Conservation (phyloP, 1,140 invertebrate genomes). For the Hestina assimilis region DNA sequence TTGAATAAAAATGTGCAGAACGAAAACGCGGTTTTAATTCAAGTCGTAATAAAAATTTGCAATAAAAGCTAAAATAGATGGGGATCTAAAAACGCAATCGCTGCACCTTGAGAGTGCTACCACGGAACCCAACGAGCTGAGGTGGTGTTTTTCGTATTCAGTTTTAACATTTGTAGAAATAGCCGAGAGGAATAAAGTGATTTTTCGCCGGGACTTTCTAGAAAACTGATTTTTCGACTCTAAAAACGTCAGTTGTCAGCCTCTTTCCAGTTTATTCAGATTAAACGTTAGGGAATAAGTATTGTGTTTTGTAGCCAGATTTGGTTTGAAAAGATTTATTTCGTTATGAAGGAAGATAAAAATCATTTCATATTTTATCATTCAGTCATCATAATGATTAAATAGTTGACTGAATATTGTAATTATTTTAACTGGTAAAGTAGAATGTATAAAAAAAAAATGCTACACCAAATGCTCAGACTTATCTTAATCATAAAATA, state of each 20-base stretch:
- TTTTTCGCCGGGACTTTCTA: constrained; percentile 4
- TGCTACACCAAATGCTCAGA: no score
- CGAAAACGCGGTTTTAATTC: constrained; percentile 35
- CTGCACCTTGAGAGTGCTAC: constrained; percentile 26
- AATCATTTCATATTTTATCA: no score
- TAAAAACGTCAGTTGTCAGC: constrained; percentile 14
- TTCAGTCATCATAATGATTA: no score
- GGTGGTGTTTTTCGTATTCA: constrained; percentile 24
- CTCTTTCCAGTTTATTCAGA: constrained; percentile 13
- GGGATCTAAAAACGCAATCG: constrained; percentile 39
- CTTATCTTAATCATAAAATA: no score
- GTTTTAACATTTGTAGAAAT: constrained; percentile 20
- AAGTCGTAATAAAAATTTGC: constrained; percentile 42
- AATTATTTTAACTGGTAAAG: neutral
- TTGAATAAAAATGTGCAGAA: constrained; percentile 1
- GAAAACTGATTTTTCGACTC: constrained; percentile 18
- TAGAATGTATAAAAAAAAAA: no score
- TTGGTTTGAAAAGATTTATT: neutral
- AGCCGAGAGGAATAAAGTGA: constrained; percentile 20
- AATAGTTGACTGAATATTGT: no score
- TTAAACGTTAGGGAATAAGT: neutral
- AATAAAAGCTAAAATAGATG: constrained; percentile 41
- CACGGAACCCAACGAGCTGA: constrained; percentile 1
- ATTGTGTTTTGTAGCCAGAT: no score
- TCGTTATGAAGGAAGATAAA: no score